A percentile compares a stretch with the other conserved stretches of the same genome.
Evolutionary conservation across 2,888 invertebrate genomes (phyloP).

Genomic region (Tyria jacobaeae): DNA sequence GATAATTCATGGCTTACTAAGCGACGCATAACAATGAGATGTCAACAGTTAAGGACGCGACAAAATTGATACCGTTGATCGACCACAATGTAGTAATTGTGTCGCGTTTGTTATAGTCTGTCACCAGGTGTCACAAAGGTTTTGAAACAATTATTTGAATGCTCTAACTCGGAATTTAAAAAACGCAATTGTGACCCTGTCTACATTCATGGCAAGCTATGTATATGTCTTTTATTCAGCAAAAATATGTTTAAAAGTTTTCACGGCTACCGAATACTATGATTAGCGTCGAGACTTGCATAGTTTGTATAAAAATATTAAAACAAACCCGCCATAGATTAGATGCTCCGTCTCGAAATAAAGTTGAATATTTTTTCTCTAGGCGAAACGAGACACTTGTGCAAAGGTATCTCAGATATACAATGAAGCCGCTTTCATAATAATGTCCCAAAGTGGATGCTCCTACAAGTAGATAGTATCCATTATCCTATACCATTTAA

Average conservation of each 20-base stretch:
- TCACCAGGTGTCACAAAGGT: conserved; percentile 54
- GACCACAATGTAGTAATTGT: conserved; percentile 62
- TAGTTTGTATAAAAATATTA: conserved; percentile 1
- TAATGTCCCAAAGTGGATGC: conserved; percentile 50
- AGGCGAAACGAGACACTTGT: conserved; percentile 22
- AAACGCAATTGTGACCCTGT: neutral
- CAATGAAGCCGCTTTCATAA: conserved; percentile 57
- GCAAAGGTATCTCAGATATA: conserved; percentile 42
- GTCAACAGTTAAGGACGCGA: conserved; percentile 43
- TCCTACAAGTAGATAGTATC: conserved; percentile 55
- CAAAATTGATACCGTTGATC: conserved; percentile 61
- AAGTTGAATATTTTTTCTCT: conserved; percentile 20
- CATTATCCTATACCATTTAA: conserved; percentile 53
- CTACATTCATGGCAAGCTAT: conserved; percentile 36
- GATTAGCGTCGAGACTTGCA: conserved; percentile 1
- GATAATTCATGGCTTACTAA: conserved; percentile 69
- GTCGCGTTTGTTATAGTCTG: conserved; percentile 51
- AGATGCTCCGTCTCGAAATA: neutral
- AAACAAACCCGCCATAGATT: neutral
- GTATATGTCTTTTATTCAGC: conserved; percentile 6
- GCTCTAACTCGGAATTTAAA: neutral
- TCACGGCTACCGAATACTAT: conserved; percentile 1
- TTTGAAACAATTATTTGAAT: conserved; percentile 20
- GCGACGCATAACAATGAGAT: conserved; percentile 71
- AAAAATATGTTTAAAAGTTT: conserved; percentile 2